Evolutionary conservation across 2,888 invertebrate species (phyloP), one percentile per base, ranked within the genome.

Genomic region (Hybos culiciformis): DNA sequence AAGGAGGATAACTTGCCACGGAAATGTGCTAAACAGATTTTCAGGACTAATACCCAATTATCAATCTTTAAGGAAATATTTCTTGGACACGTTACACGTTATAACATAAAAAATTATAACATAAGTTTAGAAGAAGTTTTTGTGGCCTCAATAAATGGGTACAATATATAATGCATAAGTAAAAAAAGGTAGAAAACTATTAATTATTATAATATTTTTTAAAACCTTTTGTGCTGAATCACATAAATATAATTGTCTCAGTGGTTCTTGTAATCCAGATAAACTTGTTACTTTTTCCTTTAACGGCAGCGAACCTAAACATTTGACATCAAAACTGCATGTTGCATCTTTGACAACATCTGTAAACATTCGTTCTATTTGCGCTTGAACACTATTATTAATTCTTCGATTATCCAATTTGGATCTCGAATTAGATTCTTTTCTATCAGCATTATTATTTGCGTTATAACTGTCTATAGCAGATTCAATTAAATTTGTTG

Each of bases 291-390:
- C 84, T 58, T 83, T 83, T 44, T 79, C 80, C 21, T 77, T 76
- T 0, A 91, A 70, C 0, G 83, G 79, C 15, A 86, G 75, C 2
- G 83, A 83, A 9, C 90, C 90, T 48, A 91, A 69, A 56, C 88
- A 90, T 55, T 83, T 82, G 2, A 90, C 86, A 50, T 75, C 74
- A 54, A 80, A 80, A 37, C 73, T 65, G 52, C 76, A 77, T 8
- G 75, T 71, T 2, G 76, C 74, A 47, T 76, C 71, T 43, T 74
- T 74, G 4, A 80, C 77, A 55, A 83, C 77, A 47, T 82, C 82
- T 19, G 76, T 77, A 58, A 88, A 88, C 78, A 88, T 83, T 54
- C 80, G 78, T 60, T 88, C 87, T 63, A 90, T 88, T 54, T 83
- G 77, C 14, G 83, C 86, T 62, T 90, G 88, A 3, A 88, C 85